These are phyloP conservation scores for Anthoscopus minutus DNA, from an alignment of 2,113 vertebrate genomes.

Conservation along the genomic window DNA sequence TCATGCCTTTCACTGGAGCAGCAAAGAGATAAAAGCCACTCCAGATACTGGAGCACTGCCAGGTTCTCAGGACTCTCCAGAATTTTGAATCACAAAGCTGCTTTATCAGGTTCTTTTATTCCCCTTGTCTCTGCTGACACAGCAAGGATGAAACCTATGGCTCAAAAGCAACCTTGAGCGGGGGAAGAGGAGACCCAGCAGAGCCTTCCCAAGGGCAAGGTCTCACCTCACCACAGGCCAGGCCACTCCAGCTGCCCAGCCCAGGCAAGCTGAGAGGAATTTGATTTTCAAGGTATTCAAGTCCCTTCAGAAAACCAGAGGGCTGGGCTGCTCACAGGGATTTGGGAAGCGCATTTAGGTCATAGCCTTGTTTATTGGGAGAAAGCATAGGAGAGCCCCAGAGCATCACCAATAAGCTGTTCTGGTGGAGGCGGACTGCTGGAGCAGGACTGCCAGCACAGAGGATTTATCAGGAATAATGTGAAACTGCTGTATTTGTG, in stretches of 20 bases:
- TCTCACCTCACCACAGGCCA: background rate
- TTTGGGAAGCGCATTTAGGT: background rate
- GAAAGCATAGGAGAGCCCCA: background rate
- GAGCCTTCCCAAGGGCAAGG: background rate
- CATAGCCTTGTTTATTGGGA: background rate
- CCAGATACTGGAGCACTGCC: background rate
- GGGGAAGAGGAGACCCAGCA: background rate
- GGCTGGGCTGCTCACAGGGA: background rate
- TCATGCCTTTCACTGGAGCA: background rate
- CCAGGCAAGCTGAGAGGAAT: background rate
- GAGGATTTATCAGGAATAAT: background rate
- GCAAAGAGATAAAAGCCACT: slow-evolving; percentile 14
- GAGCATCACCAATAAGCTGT: background rate
- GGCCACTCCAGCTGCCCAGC: background rate
- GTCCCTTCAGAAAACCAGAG: background rate
- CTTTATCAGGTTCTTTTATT: slow-evolving; percentile 11
- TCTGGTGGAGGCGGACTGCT: background rate
- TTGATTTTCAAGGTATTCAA: background rate
- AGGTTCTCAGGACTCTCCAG: slow-evolving; percentile 8
- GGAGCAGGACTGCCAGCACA: background rate
- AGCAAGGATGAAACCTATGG: background rate
- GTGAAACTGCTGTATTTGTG: background rate
- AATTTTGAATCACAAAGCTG: slow-evolving; percentile 34
- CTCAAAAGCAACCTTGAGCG: background rate
- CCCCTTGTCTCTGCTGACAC: slow-evolving; percentile 17